Percentiles rank a stretch among this genome's conserved stretches.
These are phyloP conservation scores for Drosophila macrospina DNA, from an alignment of 2,888 invertebrate genomes.

Conservation along the genomic window DNA sequence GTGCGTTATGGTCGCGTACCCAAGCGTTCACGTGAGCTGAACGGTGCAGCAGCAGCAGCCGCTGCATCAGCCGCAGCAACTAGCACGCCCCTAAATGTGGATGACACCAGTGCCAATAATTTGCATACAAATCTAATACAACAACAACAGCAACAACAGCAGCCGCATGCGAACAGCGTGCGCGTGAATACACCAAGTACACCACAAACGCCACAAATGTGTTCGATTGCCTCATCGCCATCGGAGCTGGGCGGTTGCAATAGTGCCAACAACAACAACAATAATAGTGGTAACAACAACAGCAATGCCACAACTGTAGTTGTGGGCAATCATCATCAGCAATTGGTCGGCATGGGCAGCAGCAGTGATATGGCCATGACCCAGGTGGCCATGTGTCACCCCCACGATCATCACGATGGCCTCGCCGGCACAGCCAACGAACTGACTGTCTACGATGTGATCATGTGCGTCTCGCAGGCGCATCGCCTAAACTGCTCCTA, in stretches of 20 bases:
- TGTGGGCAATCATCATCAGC: constrained; percentile 69
- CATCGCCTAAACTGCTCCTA: constrained; percentile 95
- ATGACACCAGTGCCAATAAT: constrained; percentile 67
- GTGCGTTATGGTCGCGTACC: constrained; percentile 98
- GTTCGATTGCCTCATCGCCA: constrained; percentile 85
- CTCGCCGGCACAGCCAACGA: constrained; percentile 86
- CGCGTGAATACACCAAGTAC: constrained; percentile 86
- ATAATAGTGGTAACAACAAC: constrained; percentile 51
- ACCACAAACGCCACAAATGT: constrained; percentile 86
- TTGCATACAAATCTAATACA: constrained; percentile 64
- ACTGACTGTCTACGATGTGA: constrained; percentile 91
- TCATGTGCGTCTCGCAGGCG: constrained; percentile 92
- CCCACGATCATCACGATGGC: constrained; percentile 66
- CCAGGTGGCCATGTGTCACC: constrained; percentile 71
- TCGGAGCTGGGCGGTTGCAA: constrained; percentile 84
- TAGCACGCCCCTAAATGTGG: constrained; percentile 68
- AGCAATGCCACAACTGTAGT: constrained; percentile 74
- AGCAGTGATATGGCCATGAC: constrained; percentile 59
- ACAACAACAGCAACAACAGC: constrained; percentile 62
- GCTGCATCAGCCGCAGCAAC: constrained; percentile 51
- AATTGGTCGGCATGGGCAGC: constrained; percentile 67
- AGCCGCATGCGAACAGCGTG: constrained; percentile 80
- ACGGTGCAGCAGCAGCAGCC: constrained; percentile 82
- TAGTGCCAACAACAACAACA: constrained; percentile 80
- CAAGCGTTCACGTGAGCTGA: constrained; percentile 94